Evolutionary conservation across 1,140 invertebrate genomes (phyloP), one percentile per base, ranked within the genome.

Genomic region (Musca vetustissima): DNA sequence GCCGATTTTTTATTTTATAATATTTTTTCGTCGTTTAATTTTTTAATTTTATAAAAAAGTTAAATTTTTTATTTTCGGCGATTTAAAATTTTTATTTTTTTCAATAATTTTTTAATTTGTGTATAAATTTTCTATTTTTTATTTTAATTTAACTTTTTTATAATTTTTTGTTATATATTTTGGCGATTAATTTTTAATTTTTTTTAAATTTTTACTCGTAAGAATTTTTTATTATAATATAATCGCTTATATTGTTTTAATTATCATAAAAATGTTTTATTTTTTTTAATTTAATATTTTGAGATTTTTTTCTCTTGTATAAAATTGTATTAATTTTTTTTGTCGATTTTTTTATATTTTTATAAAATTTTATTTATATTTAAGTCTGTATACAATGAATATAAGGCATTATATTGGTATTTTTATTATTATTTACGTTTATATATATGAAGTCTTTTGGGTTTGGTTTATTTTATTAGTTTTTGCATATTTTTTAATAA

Each of bases 211-310:
- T 53, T 49, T 47, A 48, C n/a, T 13, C 14, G n/a, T n/a, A n/a
- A n/a, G 24, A 25, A 25, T 19, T 24, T 25, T 50, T 66, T 28
- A 32, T 53, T n/a, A n/a, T n/a, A n/a, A n/a, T n/a, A n/a, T n/a
- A n/a, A n/a, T n/a, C n/a, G n/a, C n/a, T n/a, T n/a, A n/a, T n/a
- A n/a, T n/a, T n/a, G n/a, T n/a, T n/a, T n/a, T n/a, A n/a, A n/a
- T n/a, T n/a, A n/a, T n/a, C n/a, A n/a, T n/a, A n/a, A n/a, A n/a
- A n/a, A n/a, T n/a, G 4, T 28, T n/a, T 52, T 52, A 22, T 52
- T 67, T 19, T 67, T 67, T 67, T 21, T 25, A 66, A 25, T 22
- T 66, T 47, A 49, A 24, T 64, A 19, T 36, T 69, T 55, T 69
- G 6, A 32, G 17, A 61, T 36, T 61, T 50, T 52, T 25, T 70